Conservation (phyloP, 2,113 vertebrate genomes). For the Uria aalge region DNA sequence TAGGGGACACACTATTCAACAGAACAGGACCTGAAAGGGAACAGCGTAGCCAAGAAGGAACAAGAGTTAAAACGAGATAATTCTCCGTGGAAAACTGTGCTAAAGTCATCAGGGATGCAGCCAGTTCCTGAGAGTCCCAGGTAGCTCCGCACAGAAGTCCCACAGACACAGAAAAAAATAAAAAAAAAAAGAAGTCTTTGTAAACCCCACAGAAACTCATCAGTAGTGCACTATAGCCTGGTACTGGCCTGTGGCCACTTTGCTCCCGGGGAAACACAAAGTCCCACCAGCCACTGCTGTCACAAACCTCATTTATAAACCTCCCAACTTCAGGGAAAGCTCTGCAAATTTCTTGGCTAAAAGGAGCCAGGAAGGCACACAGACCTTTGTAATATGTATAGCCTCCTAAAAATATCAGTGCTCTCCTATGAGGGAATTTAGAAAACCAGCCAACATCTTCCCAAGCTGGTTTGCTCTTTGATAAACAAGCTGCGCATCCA, state of each 20-base stretch:
- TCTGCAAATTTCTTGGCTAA: not conserved
- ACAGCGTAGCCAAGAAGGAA: not conserved
- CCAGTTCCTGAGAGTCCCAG: not conserved
- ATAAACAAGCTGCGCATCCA: not conserved
- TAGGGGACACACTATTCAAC: not conserved
- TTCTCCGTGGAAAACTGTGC: not conserved
- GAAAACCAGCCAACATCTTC: not conserved
- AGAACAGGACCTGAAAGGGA: no score
- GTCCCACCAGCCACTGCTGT: not conserved
- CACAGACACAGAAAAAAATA: not conserved
- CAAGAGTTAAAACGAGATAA: not conserved
- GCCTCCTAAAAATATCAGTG: not conserved
- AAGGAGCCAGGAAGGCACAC: not conserved
- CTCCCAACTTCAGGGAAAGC: not conserved
- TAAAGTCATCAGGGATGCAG: not conserved
- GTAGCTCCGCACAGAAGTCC: not conserved
- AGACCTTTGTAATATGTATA: not conserved
- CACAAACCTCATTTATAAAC: not conserved
- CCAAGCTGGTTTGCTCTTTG: not conserved
- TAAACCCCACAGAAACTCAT: fast-evolving
- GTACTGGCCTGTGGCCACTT: fast-evolving
- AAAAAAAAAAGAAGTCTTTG: not conserved
- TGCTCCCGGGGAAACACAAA: not conserved
- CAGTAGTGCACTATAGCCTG: no score
- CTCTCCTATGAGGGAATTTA: not conserved